A percentile compares a stretch with the other conserved stretches of the same genome.
Conservation (phyloP, 2,888 invertebrate genomes). For the Drosophila affinis region DNA sequence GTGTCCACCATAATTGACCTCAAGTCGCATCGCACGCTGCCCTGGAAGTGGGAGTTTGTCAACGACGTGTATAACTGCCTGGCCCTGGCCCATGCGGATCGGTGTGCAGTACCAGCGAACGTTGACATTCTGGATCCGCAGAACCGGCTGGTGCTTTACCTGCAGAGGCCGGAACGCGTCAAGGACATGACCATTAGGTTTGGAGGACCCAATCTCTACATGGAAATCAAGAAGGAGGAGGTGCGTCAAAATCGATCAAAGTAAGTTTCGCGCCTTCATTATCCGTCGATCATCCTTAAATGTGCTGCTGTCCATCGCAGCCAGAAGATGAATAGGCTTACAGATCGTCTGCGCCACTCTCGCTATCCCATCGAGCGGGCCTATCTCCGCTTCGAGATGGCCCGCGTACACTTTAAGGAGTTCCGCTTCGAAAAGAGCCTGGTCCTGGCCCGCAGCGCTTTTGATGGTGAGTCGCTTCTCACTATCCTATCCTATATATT, state of each 20-base stretch:
- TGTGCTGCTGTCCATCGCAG: slow-evolving; percentile 38
- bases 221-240: slow-evolving; percentile 29
- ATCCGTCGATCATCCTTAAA: neutral
- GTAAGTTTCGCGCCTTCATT: slow-evolving; percentile 28
- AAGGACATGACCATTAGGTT: slow-evolving; percentile 56
- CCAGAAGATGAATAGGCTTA: slow-evolving; percentile 61
- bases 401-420: slow-evolving; percentile 68
- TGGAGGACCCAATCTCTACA: slow-evolving; percentile 47
- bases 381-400: slow-evolving; percentile 76
- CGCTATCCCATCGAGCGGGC: slow-evolving; percentile 73
- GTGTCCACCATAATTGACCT: slow-evolving; percentile 75
- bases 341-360: slow-evolving; percentile 69
- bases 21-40: slow-evolving; percentile 80
- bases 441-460: slow-evolving; percentile 60
- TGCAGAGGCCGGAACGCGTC: slow-evolving; percentile 62
- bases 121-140: slow-evolving; percentile 40
- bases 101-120: slow-evolving; percentile 50
- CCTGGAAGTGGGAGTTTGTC: slow-evolving; percentile 81
- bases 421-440: slow-evolving; percentile 70
- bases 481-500: no score
- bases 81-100: slow-evolving; percentile 76
- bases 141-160: slow-evolving; percentile 52
- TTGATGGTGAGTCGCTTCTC: slow-evolving; percentile 55
- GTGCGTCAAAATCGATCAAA: slow-evolving; percentile 9
- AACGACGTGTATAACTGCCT: slow-evolving; percentile 81